Evolutionary conservation across 1,140 invertebrate genomes (phyloP), one percentile per base, ranked within the genome.

Genomic region (Brachystomella parvula): DNA sequence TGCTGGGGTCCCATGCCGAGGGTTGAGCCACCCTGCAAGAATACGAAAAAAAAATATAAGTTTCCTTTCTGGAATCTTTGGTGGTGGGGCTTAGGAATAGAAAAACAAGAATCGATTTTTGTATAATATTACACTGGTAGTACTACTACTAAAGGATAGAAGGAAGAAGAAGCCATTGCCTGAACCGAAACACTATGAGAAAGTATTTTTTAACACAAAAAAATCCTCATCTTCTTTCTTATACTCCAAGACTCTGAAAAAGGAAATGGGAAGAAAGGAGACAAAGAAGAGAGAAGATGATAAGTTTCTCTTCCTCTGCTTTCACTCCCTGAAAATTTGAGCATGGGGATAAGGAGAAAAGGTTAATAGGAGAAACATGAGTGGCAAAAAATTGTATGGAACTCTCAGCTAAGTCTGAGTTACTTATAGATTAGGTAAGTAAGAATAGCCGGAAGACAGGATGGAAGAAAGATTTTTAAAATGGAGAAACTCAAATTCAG

Each of bases 1-100:
- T 98, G 95, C 64, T 86, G 83, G 65, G 87, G 85, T 61, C 87
- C 87, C 95, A 98, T 98, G n/a, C 94, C 95, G 61, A 97, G 81
- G 12, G 94, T 97, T 39, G 92, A 95, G 30, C 94, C 94, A 39
- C 94, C 95, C 81, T 86, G 76, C 2, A 73, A 66, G 26, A 53
- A 29, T 9, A 32, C 26, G 31, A 21, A 44, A 53, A 47, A 3
- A 53, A 53, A 53, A n/a, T n/a, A n/a, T n/a, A n/a, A n/a, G n/a
- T n/a, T n/a, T n/a, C n/a, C n/a, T n/a, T n/a, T n/a, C n/a, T n/a
- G n/a, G n/a, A n/a, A n/a, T n/a, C n/a, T n/a, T n/a, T n/a, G n/a
- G n/a, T n/a, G n/a, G 49, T 53, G 12, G 24, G 49, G 6, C 6
- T 19, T 39, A 39, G 35, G 19, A 39, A 19, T 9, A 39, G 19